phyloP scores from a whole-genome alignment of 2,113 vertebrate species.

The Sorex fumeus region DNA sequence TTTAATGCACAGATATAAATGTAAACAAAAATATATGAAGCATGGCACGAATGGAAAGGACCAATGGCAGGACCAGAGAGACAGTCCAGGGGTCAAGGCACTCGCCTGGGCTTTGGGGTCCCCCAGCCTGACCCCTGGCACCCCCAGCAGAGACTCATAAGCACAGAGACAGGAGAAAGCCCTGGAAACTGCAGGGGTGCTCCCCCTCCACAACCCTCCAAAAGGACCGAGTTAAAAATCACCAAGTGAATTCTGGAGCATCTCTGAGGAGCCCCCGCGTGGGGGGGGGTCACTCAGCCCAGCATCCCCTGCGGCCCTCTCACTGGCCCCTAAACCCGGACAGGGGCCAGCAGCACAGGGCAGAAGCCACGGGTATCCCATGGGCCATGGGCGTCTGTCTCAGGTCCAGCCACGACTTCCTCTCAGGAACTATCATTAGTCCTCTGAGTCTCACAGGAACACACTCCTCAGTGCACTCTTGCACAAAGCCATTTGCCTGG shows the following conservation, averaged over 20 bases:
- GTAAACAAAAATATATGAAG: not conserved
- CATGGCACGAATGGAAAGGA: slow-evolving; percentile 34
- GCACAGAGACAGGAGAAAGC: too few species aligned
- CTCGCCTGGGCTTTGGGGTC: too few species aligned
- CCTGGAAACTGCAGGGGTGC: too few species aligned
- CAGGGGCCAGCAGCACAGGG: not conserved
- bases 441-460: slow-evolving; percentile 59
- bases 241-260: slow-evolving; percentile 38
- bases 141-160: too few species aligned
- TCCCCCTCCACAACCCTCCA: too few species aligned
- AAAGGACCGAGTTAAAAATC: not conserved
- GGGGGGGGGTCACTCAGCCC: not conserved
- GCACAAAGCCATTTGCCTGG: too few species aligned
- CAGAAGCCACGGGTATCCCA: not conserved
- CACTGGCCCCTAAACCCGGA: not conserved
- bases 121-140: too few species aligned
- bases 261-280: not conserved
- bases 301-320: not conserved
- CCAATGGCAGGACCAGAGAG: too few species aligned
- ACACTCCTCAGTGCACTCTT: too few species aligned
- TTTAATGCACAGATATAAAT: slow-evolving; percentile 64
- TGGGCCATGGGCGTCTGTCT: not conserved
- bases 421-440: slow-evolving; percentile 39
- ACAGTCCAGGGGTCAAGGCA: too few species aligned
- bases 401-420: slow-evolving; percentile 10